These are phyloP conservation scores for Alentia gelatinosa DNA, from an alignment of 2,888 invertebrate species.

Conservation along the genomic window DNA sequence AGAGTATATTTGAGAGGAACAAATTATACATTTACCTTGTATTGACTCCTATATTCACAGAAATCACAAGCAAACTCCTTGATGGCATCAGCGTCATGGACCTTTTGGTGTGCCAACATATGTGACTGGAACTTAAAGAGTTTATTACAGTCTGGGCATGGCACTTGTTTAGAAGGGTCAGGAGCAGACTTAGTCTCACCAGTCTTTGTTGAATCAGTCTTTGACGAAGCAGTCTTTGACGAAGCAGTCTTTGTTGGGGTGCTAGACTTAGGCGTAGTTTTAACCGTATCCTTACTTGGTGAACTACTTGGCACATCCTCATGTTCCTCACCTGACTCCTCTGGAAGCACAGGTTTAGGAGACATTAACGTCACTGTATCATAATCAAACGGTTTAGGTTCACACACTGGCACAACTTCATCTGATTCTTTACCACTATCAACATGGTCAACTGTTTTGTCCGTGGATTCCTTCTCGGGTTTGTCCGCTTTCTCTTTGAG, in stretches of 20 bases:
- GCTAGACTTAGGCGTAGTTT: not conserved
- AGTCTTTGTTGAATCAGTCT: constrained; percentile 67
- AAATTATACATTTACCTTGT: constrained; percentile 11
- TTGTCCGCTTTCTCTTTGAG: not conserved
- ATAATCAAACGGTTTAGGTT: constrained; percentile 41
- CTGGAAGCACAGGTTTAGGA: constrained; percentile 75
- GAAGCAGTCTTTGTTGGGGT: not conserved
- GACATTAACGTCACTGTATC: constrained; percentile 66
- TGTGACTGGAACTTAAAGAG: constrained; percentile 75
- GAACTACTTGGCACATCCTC: constrained; percentile 72
- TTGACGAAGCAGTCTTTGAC: constrained; percentile 65
- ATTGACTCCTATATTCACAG: constrained; percentile 25
- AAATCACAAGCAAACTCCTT: constrained; percentile 41
- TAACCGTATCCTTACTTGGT: constrained; percentile 74
- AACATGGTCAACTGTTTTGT: constrained; percentile 74
- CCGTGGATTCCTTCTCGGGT: constrained; percentile 73
- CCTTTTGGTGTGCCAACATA: constrained; percentile 74
- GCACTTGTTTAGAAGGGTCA: constrained; percentile 65
- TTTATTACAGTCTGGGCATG: constrained; percentile 73
- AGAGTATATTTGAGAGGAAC: too few species aligned
- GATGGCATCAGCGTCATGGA: constrained; percentile 71
- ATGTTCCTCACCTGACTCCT: constrained; percentile 72
- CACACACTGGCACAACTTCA: not conserved
- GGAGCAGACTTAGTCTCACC: constrained; percentile 69
- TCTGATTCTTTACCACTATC: constrained; percentile 67